Percentiles rank a stretch among this genome's conserved stretches.
These are phyloP conservation scores for Pseudonaja textilis DNA, from an alignment of 2,113 vertebrate species.

Conservation along the genomic window DNA sequence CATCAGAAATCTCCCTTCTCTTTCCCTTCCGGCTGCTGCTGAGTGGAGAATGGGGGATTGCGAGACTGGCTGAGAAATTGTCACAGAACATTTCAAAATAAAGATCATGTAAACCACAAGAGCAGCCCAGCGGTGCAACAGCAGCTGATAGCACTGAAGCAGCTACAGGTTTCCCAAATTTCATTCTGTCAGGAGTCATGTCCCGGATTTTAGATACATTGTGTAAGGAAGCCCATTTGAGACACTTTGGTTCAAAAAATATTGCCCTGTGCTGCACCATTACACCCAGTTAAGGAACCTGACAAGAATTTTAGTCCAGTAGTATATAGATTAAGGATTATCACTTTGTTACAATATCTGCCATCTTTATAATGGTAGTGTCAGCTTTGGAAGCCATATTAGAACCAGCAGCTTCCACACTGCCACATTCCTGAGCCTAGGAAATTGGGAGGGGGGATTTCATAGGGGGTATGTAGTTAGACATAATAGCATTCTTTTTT, in stretches of 20 bases:
- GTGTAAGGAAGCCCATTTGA: background rate
- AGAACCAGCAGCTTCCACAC: no score
- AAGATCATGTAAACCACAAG: background rate
- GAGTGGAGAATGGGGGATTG: background rate
- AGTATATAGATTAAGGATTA: background rate
- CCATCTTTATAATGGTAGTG: background rate
- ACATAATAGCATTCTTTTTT: no score
- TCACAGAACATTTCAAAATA: background rate
- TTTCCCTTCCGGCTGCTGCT: background rate
- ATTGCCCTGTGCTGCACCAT: background rate
- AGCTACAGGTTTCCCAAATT: background rate
- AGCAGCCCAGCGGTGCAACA: background rate
- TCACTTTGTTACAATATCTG: background rate
- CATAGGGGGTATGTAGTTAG: no score
- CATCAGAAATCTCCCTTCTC: background rate
- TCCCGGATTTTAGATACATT: background rate
- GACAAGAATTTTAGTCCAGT: background rate
- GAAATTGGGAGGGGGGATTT: no score
- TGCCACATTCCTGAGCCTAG: no score
- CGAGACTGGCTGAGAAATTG: background rate
- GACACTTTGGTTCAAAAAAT: background rate
- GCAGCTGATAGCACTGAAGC: background rate
- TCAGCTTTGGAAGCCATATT: no score
- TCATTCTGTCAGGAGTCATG: background rate
- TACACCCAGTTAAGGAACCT: background rate